Base-by-base conservation (phyloP, 1,140 invertebrate species). In the Homalodisca vitripennis region DNA sequence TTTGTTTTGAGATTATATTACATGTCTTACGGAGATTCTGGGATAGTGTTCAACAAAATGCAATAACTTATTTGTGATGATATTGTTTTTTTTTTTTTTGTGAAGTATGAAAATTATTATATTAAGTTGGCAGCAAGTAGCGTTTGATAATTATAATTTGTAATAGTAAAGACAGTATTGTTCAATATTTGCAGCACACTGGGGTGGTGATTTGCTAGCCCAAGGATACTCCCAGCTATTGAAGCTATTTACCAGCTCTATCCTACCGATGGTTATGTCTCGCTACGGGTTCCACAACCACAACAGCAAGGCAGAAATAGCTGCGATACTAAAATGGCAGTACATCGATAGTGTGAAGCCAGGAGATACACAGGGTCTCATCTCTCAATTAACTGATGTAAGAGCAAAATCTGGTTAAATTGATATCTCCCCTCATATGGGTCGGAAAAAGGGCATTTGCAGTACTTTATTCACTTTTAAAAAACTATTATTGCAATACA, bases 301-400 rank as follows among this genome's bases (percentile, higher is more conserved):
- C 24, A 57, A 53, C 47, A 71, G 66, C 55, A 69, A 75, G 63
- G 71, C 74, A 20, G 74, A 77, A 57, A 75, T 84, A 27, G 66
- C 70, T 30, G 79, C 83, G 13, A 76, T 84, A 2, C 77, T 86
- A 1, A 79, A 80, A 55, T 86, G 84, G 83, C 78, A 80, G 14
- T 86, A 84, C 70, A 77, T 82, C 17, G 79, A 79, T 62, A 77
- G 78, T 67, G 74, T 77, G 0, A 76, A 77, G 0, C 77, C 78
- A 20, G 77, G 77, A 10, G 74, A 78, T 1, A 71, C 78, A 20
- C 60, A 77, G 10, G 73, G 73, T 60, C 62, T 78, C 3, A 60
- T 78, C 6, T 63, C 71, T 6, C 70, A 73, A 53, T 66, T 78
- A 1, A 34, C 76, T 10, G 67, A 77, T 68, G 77, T 77, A 70